Evolutionary conservation across 2,113 vertebrate species (phyloP).

Genomic region (Aspidoscelis tigris): DNA sequence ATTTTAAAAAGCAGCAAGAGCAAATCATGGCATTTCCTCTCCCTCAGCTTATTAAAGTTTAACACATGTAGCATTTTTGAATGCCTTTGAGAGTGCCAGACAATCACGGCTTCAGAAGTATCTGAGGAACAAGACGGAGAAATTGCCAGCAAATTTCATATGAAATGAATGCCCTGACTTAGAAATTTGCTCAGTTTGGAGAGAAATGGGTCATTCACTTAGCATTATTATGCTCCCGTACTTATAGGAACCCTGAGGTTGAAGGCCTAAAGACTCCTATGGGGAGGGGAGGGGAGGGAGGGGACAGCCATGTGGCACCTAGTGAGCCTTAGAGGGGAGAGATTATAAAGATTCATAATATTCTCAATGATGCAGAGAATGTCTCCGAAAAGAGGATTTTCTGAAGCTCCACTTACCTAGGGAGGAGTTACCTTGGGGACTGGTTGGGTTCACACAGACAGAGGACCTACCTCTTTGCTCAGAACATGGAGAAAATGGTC

Average conservation of each 20-base stretch:
- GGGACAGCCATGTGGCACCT: not conserved
- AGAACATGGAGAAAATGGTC: not conserved
- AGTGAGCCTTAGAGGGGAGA: not conserved
- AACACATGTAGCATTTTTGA: constrained; percentile 23
- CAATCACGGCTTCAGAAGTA: not conserved
- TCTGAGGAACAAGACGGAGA: constrained; percentile 9
- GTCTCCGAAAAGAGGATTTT: not conserved
- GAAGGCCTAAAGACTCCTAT: not conserved
- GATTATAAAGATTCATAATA: not conserved
- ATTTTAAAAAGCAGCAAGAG: constrained; percentile 4
- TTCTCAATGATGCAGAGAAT: not conserved
- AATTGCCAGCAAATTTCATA: constrained; percentile 20
- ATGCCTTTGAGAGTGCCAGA: not conserved
- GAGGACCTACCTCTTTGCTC: not conserved
- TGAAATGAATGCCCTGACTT: not conserved
- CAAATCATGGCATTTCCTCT: constrained; percentile 21
- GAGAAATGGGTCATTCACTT: constrained; percentile 1
- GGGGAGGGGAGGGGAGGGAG: no score
- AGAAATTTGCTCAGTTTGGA: not conserved
- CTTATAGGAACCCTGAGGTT: not conserved
- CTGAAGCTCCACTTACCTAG: no score
- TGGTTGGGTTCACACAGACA: not conserved
- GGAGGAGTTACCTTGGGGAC: not conserved
- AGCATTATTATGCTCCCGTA: not conserved
- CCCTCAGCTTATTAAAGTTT: constrained; percentile 24